A percentile compares a stretch with the other conserved stretches of the same genome.
These are phyloP conservation scores for Chrysolophus pictus DNA, from an alignment of 2,797 vertebrate species.

Conservation along the genomic window DNA sequence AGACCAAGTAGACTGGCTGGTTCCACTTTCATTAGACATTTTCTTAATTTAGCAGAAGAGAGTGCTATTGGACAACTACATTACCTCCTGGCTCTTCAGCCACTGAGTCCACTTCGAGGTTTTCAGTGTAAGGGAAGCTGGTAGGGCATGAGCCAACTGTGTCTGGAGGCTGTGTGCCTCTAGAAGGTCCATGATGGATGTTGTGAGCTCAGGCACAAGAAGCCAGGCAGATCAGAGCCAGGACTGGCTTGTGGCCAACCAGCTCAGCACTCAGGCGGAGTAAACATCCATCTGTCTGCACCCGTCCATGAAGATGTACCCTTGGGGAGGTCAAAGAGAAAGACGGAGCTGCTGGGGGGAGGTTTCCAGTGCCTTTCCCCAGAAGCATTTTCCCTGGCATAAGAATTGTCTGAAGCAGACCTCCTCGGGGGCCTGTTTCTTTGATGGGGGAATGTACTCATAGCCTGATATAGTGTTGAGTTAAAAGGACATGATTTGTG, in stretches of 20 bases:
- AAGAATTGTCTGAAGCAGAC: not conserved
- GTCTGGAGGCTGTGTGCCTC: not conserved
- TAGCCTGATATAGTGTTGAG: not conserved
- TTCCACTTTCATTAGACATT: not conserved
- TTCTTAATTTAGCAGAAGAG: not conserved
- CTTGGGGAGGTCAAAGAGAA: not conserved
- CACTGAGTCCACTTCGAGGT: not conserved
- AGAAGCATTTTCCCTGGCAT: not conserved
- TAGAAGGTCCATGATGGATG: not conserved
- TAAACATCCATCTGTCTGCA: not conserved
- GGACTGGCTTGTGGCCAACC: not conserved
- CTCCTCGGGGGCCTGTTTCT: not conserved
- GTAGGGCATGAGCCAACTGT: not conserved
- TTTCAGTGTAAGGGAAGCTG: rapidly evolving
- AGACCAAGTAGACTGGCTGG: not conserved
- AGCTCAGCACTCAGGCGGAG: not conserved
- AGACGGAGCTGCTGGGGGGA: not conserved
- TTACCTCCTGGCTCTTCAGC: not conserved
- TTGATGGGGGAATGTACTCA: not conserved
- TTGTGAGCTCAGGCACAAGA: not conserved
- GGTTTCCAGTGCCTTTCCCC: not conserved
- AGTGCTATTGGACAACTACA: not conserved
- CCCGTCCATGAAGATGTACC: rapidly evolving
- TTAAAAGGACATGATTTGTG: not conserved
- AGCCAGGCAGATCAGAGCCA: not conserved